Base-by-base conservation (phyloP, 2,888 invertebrate genomes). In the Epistrophe eligans region DNA sequence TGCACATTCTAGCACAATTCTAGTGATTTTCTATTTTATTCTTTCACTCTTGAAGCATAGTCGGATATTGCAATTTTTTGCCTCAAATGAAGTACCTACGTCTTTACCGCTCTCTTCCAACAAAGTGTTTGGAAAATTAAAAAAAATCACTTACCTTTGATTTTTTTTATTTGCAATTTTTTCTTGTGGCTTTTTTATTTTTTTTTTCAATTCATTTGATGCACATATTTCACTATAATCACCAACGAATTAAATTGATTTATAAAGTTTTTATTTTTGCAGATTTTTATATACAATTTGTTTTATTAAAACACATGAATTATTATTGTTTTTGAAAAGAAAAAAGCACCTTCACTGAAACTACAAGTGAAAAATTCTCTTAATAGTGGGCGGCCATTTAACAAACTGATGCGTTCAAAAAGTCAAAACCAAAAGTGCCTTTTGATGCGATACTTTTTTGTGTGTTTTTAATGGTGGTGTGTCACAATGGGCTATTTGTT, bases 381-480 rank as follows among this genome's bases (percentile, higher is more conserved):
- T 15, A 79, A 71, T 79, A 66, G 79, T 83, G 79, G 87, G 83
- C 87, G 83, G 83, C 83, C 87, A 87, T 83, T 87, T 83, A 67
- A 83, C 79, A 83, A 87, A 87, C 83, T 83, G 74, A 40, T 62
- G 62, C 82, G 79, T 87, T 85, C 77, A 19, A 74, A 57, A 64
- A 77, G 15, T 77, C 17, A 74, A 57, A 66, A 77, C 73, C 17
- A 74, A 57, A 66, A 77, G 13, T 77, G 48, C 70, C 17, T 19
- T 28, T 64, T n/a, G 72, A 77, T 84, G 80, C 76, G 72, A 72
- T 45, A 15, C 9, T 64, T 64, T 43, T 50, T 66, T 66, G 13
- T 50, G 3, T 17, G 7, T 35, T 24, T 17, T 38, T 2, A 32
- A 32, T 3, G 43, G 8, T 62, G 17, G 10, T 32, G 19, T 67